Conservation (phyloP, 2,797 vertebrate genomes). For the Numenius phaeopus region DNA sequence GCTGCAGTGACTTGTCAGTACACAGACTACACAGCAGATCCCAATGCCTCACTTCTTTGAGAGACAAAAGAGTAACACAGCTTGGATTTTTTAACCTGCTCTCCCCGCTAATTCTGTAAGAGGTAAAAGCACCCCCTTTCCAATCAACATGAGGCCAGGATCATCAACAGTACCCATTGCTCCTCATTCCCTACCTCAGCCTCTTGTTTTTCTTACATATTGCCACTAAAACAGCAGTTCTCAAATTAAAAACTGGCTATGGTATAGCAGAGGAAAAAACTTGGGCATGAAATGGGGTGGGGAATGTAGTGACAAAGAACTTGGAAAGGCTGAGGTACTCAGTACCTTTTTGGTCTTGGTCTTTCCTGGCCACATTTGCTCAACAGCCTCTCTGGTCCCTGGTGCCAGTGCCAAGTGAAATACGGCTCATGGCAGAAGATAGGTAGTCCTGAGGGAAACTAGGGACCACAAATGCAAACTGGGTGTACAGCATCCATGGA, state of each 20-base stretch:
- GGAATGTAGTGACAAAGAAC: background rate
- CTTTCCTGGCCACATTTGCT: background rate
- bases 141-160: background rate
- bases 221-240: background rate
- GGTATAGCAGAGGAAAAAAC: background rate
- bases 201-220: background rate
- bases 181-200: background rate
- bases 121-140: background rate
- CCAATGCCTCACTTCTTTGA: background rate
- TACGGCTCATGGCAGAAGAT: background rate
- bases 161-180: background rate
- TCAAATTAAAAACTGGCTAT: background rate
- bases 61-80: background rate
- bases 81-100: background rate
- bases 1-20: background rate
- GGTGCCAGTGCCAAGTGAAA: background rate
- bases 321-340: background rate
- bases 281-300: background rate
- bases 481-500: background rate
- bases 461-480: background rate
- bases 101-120: background rate
- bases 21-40: background rate
- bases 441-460: background rate
- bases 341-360: background rate
- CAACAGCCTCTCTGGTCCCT: background rate